Base-by-base conservation (phyloP, 1,140 invertebrate genomes). In the Ctenoplectra terminalis region DNA sequence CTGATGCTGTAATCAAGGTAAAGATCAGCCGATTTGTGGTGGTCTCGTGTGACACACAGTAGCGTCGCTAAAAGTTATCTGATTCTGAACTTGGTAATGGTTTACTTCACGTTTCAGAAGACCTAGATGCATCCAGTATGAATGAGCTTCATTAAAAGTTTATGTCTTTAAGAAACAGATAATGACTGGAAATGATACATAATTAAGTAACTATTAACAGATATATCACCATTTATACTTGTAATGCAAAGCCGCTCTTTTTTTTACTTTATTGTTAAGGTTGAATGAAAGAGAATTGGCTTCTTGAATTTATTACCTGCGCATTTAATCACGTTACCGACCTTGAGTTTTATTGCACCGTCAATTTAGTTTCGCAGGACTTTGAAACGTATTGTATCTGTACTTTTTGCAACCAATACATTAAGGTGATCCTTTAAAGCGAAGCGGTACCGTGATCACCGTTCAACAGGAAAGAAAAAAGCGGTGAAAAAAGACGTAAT, bases 391-490 rank as follows among this genome's bases (percentile, higher is more conserved):
- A 29, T 46, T 54, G 9, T n/a, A 29, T 8, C n/a, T n/a, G n/a
- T n/a, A n/a, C n/a, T 31, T 29, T n/a, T 56, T 29, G 17, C 6
- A 46, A 9, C 1, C 7, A 43, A 11, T 52, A 43, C 17, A 17
- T 26, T n/a, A 26, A 81, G 81, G 46, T 75, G 76, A 86, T 85
- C 29, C 2, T 37, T 66, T 43, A 67, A 23, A 58, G 17, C n/a
- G 29, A 11, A 43, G 34, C 8, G 34, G 26, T 6, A 31, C 46
- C 43, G 7, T 23, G 54, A 79, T 61, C 56, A 17, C 20, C 50
- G 46, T 26, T 48, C 11, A 74, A 74, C 50, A 15, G 37, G 69
- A 84, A 74, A 70, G n/a, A 70, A 83, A 76, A 83, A 83, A 13
- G 61, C 37, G 67, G 26, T 3, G 70, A 82, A 83, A 86, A 58